Conservation (phyloP, 2,888 invertebrate genomes). For the Cryptocephalus moraei region DNA sequence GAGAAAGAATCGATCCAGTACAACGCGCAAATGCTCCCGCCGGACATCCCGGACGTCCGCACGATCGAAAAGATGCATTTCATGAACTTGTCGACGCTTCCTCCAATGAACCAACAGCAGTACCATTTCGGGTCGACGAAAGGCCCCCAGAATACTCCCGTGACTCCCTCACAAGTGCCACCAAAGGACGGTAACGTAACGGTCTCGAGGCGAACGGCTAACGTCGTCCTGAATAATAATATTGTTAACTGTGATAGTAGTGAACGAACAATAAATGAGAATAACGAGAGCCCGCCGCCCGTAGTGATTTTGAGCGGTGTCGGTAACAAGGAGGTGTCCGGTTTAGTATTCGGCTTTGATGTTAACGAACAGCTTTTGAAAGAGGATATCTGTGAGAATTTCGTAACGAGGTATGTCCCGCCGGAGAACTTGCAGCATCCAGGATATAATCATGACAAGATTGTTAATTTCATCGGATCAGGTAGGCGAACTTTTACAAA, state of each 20-base stretch:
- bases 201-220: not conserved
- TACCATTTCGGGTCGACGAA: not conserved
- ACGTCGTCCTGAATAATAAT: not conserved
- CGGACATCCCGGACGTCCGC: slow-evolving; percentile 39
- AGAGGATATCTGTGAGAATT: slow-evolving; percentile 37
- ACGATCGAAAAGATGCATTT: slow-evolving; percentile 44
- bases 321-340: slow-evolving; percentile 46
- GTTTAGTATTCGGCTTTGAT: slow-evolving; percentile 73
- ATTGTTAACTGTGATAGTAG: slow-evolving; percentile 21
- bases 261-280: slow-evolving; percentile 12
- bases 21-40: slow-evolving; percentile 29
- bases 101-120: slow-evolving; percentile 3
- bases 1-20: slow-evolving; percentile 21
- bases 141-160: not conserved
- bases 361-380: slow-evolving; percentile 62
- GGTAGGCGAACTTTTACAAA: slow-evolving; percentile 38
- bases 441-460: slow-evolving; percentile 49
- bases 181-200: not conserved
- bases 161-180: not conserved
- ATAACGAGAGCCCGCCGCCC: slow-evolving; percentile 43
- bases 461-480: slow-evolving; percentile 51
- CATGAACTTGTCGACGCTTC: slow-evolving; percentile 20
- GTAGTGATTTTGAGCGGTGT: slow-evolving; percentile 61
- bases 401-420: slow-evolving; percentile 37
- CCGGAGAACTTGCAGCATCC: slow-evolving; percentile 35